Conservation (phyloP, 2,888 invertebrate genomes). For the Xylota sylvarum region DNA sequence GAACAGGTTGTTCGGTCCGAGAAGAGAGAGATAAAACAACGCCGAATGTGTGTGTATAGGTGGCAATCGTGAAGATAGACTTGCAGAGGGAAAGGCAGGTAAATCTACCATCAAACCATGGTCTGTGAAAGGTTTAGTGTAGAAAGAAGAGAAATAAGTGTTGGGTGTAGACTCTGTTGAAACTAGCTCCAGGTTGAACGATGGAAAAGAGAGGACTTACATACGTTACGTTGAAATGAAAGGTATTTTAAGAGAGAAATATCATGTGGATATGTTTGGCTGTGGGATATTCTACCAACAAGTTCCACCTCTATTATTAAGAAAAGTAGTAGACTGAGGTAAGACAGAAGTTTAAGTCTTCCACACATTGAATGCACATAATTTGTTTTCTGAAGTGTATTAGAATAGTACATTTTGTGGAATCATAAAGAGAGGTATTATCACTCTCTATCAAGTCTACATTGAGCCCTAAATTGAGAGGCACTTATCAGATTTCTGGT, state of each 20-base stretch:
- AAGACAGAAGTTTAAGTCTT: neutral
- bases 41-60: constrained; percentile 3
- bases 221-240: neutral
- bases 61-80: neutral
- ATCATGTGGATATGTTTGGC: neutral
- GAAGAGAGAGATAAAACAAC: constrained; percentile 17
- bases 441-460: too few relatives aligned
- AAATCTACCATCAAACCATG: constrained; percentile 5
- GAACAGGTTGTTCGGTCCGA: constrained; percentile 67
- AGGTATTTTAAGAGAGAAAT: constrained; percentile 1
- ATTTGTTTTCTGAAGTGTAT: too few relatives aligned
- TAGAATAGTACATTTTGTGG: too few relatives aligned
- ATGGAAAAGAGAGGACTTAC: neutral
- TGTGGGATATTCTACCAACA: neutral
- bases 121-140: neutral
- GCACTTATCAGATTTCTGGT: too few relatives aligned
- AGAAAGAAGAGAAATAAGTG: neutral
- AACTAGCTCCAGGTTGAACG: neutral
- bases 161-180: neutral
- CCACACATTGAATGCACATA: neutral
- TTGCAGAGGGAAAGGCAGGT: constrained; percentile 5
- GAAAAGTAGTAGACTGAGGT: constrained; percentile 11
- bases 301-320: neutral
- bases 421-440: too few relatives aligned
- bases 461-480: too few relatives aligned